Evolutionary conservation across 2,797 vertebrate species (phyloP), one percentile per base, ranked within the genome.

Genomic region (Hoplostethus atlanticus): DNA sequence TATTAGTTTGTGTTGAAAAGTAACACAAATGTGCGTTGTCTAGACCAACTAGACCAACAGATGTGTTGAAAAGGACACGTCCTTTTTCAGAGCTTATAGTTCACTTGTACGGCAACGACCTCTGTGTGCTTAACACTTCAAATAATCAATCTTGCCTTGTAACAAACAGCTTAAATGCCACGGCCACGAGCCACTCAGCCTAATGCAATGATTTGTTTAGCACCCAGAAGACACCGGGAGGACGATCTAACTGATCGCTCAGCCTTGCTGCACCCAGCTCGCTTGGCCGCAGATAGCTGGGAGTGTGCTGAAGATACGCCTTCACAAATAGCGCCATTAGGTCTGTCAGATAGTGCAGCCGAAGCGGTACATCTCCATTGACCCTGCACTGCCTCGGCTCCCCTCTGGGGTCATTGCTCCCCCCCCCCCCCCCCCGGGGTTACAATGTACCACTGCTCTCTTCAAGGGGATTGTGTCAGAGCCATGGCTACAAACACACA

Each of bases 251-350:
- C 42, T 25, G 42, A 48, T 48, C 3, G 17, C 51, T 75, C 87
- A 52, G 79, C 61, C 52, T 57, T 30, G 74, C 79, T 70, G 79
- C 64, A 75, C 60, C 5, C 0, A 73, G 82, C 70, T 67, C 9
- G 79, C 73, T 50, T 56, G 76, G 72, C 61, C 63, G 42, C 85
- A 71, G 85, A 85, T 80, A 88, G 84, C 81, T 76, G 66, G 10
- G 57, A 70, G 10, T 6, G 28, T 60, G 75, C 80, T 60, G 70
- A 69, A 69, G 76, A 71, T 38, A 72, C 69, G 68, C 70, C 70
- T 82, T 86, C 86, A 90, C 86, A 89, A 91, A 92, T 87, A 66
- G 88, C 83, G 77, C 82, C 83, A 91, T 93, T 90, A 89, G 72
- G 58, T 67, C 83, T 90, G 92, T 92, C 87, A 91, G 85, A 79